A percentile compares a stretch with the other conserved stretches of the same genome.
Conservation (phyloP, 2,888 invertebrate genomes). For the Cataglyphis albicans region DNA sequence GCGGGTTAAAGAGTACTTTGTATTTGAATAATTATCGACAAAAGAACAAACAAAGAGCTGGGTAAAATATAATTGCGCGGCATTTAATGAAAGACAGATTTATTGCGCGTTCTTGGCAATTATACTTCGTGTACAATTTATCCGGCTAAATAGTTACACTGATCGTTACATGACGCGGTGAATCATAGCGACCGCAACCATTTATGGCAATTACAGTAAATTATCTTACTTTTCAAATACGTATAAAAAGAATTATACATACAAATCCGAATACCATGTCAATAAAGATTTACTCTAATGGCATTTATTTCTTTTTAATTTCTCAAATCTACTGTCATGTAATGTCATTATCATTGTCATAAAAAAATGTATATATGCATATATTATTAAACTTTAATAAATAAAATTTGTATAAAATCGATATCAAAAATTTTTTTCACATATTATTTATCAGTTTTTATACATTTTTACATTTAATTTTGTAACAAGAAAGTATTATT, state of each 20-base stretch:
- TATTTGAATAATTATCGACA: conserved; percentile 40
- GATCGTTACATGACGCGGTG: conserved; percentile 41
- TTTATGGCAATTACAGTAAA: conserved; percentile 31
- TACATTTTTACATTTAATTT: not conserved
- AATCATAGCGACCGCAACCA: conserved; percentile 52
- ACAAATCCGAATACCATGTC: not conserved
- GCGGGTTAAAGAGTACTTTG: conserved; percentile 53
- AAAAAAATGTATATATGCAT: not conserved
- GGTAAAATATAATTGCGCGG: conserved; percentile 39
- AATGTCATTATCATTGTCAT: not conserved
- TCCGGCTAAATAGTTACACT: conserved; percentile 60
- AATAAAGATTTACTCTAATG: conserved; percentile 7
- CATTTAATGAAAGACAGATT: conserved; percentile 59
- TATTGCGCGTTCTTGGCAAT: conserved; percentile 61
- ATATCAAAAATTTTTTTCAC: not conserved
- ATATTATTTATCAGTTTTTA: not conserved
- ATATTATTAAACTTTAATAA: not conserved
- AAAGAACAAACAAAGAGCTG: conserved; percentile 28
- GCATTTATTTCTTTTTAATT: not conserved
- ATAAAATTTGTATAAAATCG: not conserved
- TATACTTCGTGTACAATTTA: conserved; percentile 53
- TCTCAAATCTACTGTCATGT: not conserved
- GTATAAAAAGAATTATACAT: not conserved
- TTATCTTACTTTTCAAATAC: not conserved
- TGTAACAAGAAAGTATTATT: not conserved